Percentiles rank a stretch among this genome's conserved stretches.
Evolutionary conservation across 2,888 invertebrate genomes (phyloP).

Genomic region (Pemphredon lugubris): DNA sequence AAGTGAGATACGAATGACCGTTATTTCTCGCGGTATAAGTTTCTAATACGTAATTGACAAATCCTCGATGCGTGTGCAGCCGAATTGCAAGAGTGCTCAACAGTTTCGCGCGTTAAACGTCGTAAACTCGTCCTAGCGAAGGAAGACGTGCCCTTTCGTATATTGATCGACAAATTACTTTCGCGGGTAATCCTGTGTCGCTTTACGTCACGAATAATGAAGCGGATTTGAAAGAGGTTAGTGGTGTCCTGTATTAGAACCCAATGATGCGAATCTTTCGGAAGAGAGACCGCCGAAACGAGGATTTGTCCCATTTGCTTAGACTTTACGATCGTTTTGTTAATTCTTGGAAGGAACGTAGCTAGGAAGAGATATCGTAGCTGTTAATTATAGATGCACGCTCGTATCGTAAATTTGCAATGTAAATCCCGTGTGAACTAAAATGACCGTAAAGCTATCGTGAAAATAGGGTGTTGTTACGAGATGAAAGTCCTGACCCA

Average conservation of each 20-base stretch:
- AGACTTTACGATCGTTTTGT: too few species aligned
- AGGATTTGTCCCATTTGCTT: too few species aligned
- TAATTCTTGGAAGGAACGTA: too few species aligned
- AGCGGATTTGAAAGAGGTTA: constrained; percentile 35
- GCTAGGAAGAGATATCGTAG: too few species aligned
- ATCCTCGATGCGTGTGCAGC: too few species aligned
- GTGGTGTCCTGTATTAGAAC: constrained; percentile 3
- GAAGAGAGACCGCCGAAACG: not conserved
- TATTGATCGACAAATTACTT: constrained; percentile 16
- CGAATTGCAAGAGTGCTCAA: not conserved
- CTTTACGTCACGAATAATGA: not conserved
- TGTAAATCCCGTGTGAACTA: too few species aligned
- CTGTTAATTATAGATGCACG: too few species aligned
- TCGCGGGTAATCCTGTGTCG: constrained; percentile 4
- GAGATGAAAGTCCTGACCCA: too few species aligned
- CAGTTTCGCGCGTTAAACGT: not conserved
- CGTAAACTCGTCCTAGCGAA: not conserved
- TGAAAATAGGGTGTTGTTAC: too few species aligned
- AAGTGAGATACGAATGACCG: constrained; percentile 3
- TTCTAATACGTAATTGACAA: not conserved
- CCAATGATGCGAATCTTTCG: not conserved
- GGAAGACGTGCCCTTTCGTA: not conserved
- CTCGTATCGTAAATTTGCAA: too few species aligned
- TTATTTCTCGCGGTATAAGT: not conserved
- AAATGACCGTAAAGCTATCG: too few species aligned